Percentiles rank a stretch among this genome's conserved stretches.
Conservation (phyloP, 2,797 vertebrate species). For the Morelia viridis region DNA sequence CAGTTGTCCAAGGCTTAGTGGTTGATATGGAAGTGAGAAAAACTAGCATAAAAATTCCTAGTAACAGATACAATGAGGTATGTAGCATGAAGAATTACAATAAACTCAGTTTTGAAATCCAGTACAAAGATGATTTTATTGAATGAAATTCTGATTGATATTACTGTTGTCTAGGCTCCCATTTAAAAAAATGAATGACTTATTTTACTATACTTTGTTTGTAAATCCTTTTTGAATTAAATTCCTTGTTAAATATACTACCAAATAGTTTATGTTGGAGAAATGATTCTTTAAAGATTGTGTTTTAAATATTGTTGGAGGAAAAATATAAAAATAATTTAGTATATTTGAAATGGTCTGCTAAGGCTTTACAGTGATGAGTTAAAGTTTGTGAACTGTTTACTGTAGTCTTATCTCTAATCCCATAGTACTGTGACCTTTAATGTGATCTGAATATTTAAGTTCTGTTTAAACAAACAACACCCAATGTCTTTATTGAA, state of each 20-base stretch:
- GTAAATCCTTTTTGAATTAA: background rate
- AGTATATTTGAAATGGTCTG: background rate
- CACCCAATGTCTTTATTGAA: background rate
- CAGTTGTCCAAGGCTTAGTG: conserved; percentile 92
- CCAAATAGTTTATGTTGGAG: background rate
- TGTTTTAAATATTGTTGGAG: background rate
- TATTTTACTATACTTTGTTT: background rate
- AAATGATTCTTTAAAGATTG: background rate
- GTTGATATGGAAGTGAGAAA: conserved; percentile 98
- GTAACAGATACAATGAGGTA: conserved; percentile 98
- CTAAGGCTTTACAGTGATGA: background rate
- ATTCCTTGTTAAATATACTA: background rate
- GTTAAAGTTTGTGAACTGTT: background rate
- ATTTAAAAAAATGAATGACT: background rate
- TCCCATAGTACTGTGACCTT: background rate
- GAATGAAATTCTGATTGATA: background rate
- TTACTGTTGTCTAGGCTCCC: background rate
- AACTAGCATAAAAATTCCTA: conserved; percentile 97
- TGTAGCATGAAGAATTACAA: conserved; percentile 28
- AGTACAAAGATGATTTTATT: background rate
- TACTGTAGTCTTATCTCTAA: background rate
- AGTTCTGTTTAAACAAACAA: background rate
- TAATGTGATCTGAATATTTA: background rate
- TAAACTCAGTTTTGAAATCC: background rate
- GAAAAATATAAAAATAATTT: background rate